Conservation (phyloP, 1,140 invertebrate species). For the Lithobius niger region DNA sequence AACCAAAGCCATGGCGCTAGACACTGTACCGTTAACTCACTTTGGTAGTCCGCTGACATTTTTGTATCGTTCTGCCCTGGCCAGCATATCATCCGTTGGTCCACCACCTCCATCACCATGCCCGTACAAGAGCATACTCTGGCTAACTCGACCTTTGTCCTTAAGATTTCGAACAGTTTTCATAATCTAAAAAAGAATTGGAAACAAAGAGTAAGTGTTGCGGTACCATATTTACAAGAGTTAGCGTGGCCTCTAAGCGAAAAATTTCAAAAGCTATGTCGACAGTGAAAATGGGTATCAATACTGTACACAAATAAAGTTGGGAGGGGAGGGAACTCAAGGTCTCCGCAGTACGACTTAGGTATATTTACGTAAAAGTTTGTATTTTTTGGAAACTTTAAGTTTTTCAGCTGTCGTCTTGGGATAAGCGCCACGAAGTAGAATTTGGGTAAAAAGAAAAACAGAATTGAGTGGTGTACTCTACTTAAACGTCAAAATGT, state of each 20-base stretch:
- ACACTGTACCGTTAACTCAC: too few species aligned
- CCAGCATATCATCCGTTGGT: slow-evolving; percentile 40
- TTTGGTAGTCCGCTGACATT: slow-evolving; percentile 40
- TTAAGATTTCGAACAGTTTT: slow-evolving; percentile 34
- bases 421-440: too few species aligned
- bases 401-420: too few species aligned
- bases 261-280: not conserved
- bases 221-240: not conserved
- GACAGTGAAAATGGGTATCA: not conserved
- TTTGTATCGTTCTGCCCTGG: slow-evolving; percentile 30
- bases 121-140: slow-evolving; percentile 37
- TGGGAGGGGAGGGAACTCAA: too few species aligned
- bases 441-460: too few species aligned
- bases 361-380: too few species aligned
- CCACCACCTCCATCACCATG: slow-evolving; percentile 43
- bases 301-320: too few species aligned
- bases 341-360: too few species aligned
- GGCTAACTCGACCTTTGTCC: slow-evolving; percentile 39
- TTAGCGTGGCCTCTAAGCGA: not conserved
- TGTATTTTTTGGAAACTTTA: too few species aligned
- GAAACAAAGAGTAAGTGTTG: slow-evolving; percentile 10
- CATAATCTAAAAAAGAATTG: slow-evolving; percentile 30
- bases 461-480: too few species aligned
- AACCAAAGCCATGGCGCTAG: too few species aligned
- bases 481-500: too few species aligned